Evolutionary conservation across 2,797 vertebrate species (phyloP).

Genomic region (Xenentodon cancila): DNA sequence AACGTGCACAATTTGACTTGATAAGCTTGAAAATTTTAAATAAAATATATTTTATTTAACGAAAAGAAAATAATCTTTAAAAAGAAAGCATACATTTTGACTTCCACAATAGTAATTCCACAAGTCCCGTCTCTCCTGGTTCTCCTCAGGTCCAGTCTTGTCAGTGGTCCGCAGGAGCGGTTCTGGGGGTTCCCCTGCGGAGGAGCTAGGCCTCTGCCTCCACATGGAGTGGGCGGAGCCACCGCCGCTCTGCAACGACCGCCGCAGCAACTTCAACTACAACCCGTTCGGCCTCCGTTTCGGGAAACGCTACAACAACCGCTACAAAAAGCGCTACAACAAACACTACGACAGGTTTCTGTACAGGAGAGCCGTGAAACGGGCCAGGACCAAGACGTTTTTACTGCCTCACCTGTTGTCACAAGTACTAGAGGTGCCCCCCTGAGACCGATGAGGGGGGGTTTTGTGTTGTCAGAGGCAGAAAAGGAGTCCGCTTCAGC

Average conservation of each 20-base stretch:
- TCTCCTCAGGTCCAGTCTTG: slow-evolving; percentile 36
- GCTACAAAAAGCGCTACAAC: no score
- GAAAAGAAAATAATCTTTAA: no score
- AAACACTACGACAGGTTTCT: slow-evolving; percentile 12
- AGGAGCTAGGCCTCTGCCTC: slow-evolving; percentile 74
- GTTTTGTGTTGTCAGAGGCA: background rate
- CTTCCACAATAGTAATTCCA: background rate
- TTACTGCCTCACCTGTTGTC: slow-evolving; percentile 58
- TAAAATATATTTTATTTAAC: no score
- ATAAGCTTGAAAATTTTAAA: no score
- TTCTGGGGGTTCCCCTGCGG: slow-evolving; percentile 33
- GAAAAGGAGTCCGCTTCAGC: background rate
- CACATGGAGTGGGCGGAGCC: slow-evolving; percentile 74
- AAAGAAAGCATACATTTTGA: no score
- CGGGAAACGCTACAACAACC: slow-evolving; percentile 74
- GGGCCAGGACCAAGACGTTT: slow-evolving; percentile 37
- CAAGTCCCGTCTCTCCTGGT: background rate
- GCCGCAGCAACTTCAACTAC: slow-evolving; percentile 84
- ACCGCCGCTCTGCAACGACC: slow-evolving; percentile 79
- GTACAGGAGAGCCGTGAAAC: slow-evolving; percentile 30
- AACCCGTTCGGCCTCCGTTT: slow-evolving; percentile 87
- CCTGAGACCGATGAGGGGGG: slow-evolving; percentile 38
- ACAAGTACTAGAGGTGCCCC: slow-evolving; percentile 56
- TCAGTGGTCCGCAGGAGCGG: slow-evolving; percentile 39
- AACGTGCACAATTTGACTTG: no score